Evolutionary conservation across 1,140 invertebrate species (phyloP), one percentile per base, ranked within the genome.

Genomic region (Elysia chlorotica): DNA sequence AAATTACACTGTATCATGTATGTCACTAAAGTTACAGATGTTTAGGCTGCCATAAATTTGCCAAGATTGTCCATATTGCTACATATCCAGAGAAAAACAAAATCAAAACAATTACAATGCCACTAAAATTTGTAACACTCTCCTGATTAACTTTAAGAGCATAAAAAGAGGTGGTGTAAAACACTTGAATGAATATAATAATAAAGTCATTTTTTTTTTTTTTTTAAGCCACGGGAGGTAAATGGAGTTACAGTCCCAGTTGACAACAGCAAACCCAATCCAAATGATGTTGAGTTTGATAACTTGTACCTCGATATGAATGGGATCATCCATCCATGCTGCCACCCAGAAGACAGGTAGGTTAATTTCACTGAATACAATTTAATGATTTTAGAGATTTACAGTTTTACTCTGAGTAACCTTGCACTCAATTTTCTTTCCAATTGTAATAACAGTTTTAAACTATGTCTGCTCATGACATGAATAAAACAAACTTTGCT

Each of bases 271-370:
- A 87, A 94, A 79, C 93, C 95, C 36, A 99, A 99, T 91, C 97
- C 97, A 30, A 99, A 99, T 92, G 95, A 87, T 62, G 68, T 85
- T 33, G 87, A 89, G 75, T 99, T 99, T 91, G 98, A 99, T 87
- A 99, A 99, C 89, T 89, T 99, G 0, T 99, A 99, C 85, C 88
- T 99, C 77, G 97, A 99, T 82, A 99, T 99, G 98, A 99, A 99
- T 89, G 98, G 98, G 2, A 99, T 99, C 76, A 99, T 99, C 82
- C 98, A 99, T 91, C 98, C 98, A 25, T 99, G 98, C 86, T 99
- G 96, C 54, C 98, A 99, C 92, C 98, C 98, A n/a, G 98, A 99
- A 88, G 95, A 99, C 84, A 95, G 92, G 92, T 92, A 88, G 87
- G 87, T 82, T 53, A 21, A 33, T 63, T 63, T 63, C 28, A n/a